Base-by-base conservation (phyloP, 2,888 invertebrate genomes). In the Dascillus cervinus region DNA sequence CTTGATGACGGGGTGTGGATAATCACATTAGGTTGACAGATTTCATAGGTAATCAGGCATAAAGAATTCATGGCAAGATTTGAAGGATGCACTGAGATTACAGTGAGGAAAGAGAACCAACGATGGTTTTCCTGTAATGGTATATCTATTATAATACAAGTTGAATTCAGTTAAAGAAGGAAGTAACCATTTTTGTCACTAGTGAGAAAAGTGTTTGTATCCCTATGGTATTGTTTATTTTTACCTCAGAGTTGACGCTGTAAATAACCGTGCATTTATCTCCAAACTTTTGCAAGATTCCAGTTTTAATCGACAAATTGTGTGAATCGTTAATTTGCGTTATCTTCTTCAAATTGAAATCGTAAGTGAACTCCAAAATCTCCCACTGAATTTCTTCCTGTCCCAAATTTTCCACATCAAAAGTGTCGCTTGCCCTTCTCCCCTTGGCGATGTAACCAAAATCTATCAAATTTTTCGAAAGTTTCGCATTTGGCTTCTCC, bases 1-100 rank as follows among this genome's bases (percentile, higher is more conserved):
- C 46, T 29, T 1, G 53, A 43, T 10, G 47, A 43, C 4, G 41
- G 38, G 1, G 57, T 51, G 29, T 53, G 50, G 6, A 64, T 42
- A 1, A 33, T 29, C 5, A 60, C 43, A 20, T 55, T 34, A 14
- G 52, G 49, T 31, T 52, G 33, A 2, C 47, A 33, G 12, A 58
- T 42, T 38, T 56, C 52, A 34, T 55, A 62, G 1, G 47, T 50
- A 2, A 64, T 44, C 1, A 51, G 25, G 26, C 59, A 56, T 3
- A 51, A 33, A 3, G 38, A 38, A 20, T 41, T 38, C 13, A 42
- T 20, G 3, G 31, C 24, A 4, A 28, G 26, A 19, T 32, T n/a
- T 10, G 12, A 20, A 1, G 39, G 26, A 19, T 33, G 27, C 9
- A 21, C 29, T 3, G 46, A 33, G 10, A 40, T 26, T 20, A 52